Evolutionary conservation across 2,888 invertebrate genomes (phyloP).

Genomic region (Spilarctia lutea): DNA sequence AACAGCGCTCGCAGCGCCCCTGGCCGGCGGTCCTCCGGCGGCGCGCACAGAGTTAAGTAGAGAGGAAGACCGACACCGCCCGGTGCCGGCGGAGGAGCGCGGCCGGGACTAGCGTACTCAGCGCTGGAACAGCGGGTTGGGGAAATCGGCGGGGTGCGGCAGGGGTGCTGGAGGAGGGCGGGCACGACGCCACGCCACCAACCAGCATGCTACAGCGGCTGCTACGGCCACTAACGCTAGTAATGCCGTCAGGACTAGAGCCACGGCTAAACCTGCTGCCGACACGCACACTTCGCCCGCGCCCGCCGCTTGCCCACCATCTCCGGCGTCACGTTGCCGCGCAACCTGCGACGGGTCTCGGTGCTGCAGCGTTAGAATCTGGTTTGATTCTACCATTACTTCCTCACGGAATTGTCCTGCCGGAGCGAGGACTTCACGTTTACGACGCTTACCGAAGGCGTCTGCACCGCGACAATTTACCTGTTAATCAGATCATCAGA

Average conservation of each 20-base stretch:
- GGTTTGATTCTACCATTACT: conserved; percentile 96
- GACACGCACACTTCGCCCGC: conserved; percentile 95
- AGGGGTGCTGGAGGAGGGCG: conserved; percentile 95
- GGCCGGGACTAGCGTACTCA: conserved; percentile 79
- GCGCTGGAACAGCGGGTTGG: conserved; percentile 94
- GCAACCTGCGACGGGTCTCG: conserved; percentile 92
- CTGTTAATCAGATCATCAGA: conserved; percentile 68
- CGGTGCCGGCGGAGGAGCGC: conserved; percentile 85
- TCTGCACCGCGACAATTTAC: conserved; percentile 97
- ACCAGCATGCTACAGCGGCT: conserved; percentile 97
- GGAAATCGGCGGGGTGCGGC: conserved; percentile 98
- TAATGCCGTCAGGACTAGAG: conserved; percentile 96
- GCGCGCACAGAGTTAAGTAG: conserved; percentile 79
- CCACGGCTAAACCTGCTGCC: conserved; percentile 96
- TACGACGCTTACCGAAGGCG: conserved; percentile 94
- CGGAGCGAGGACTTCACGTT: conserved; percentile 87
- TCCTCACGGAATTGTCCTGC: conserved; percentile 96
- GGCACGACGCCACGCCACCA: conserved; percentile 96
- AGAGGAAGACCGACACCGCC: conserved; percentile 84
- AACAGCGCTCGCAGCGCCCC: conserved; percentile 79
- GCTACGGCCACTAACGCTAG: conserved; percentile 97
- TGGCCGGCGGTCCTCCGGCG: conserved; percentile 84
- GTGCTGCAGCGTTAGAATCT: conserved; percentile 95
- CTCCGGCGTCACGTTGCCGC: conserved; percentile 93
- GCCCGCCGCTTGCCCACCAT: conserved; percentile 78